These are phyloP conservation scores for Watsonalla cultraria DNA, from an alignment of 2,888 invertebrate genomes.

Conservation along the genomic window DNA sequence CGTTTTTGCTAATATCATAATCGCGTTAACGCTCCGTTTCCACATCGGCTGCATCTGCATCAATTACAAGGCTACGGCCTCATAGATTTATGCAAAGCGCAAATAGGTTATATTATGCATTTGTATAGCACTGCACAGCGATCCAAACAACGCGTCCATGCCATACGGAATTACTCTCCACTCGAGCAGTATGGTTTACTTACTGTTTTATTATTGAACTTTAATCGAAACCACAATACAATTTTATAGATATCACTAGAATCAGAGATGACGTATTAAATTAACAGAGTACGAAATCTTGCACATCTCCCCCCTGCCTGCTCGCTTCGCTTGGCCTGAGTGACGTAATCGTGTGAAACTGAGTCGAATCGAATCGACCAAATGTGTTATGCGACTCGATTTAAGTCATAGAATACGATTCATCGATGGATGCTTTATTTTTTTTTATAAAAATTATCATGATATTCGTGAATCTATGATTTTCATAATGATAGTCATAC, in stretches of 20 bases:
- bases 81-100: constrained; percentile 66
- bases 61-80: constrained; percentile 65
- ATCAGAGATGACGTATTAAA: constrained; percentile 69
- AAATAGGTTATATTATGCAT: constrained; percentile 76
- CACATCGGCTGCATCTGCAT: constrained; percentile 54
- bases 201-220: constrained; percentile 53
- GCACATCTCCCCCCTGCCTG: constrained; percentile 60
- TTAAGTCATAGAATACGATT: not conserved
- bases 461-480: too few species aligned
- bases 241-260: constrained; percentile 47
- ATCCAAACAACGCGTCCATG: constrained; percentile 65
- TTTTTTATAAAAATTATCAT: too few species aligned
- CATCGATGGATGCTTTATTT: too few species aligned
- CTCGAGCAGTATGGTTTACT: constrained; percentile 42
- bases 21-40: constrained; percentile 56
- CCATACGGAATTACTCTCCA: constrained; percentile 32
- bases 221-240: constrained; percentile 38
- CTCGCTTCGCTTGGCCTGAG: constrained; percentile 62
- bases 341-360: constrained; percentile 48
- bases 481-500: too few species aligned
- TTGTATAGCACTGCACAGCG: constrained; percentile 68
- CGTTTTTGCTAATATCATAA: constrained; percentile 63
- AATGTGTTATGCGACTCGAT: constrained; percentile 7
- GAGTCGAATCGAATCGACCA: not conserved
- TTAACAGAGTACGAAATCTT: constrained; percentile 59